A percentile compares a stretch with the other conserved stretches of the same genome.
phyloP scores from a whole-genome alignment of 2,888 invertebrate species.

The Xestoiulus laeticollis region DNA sequence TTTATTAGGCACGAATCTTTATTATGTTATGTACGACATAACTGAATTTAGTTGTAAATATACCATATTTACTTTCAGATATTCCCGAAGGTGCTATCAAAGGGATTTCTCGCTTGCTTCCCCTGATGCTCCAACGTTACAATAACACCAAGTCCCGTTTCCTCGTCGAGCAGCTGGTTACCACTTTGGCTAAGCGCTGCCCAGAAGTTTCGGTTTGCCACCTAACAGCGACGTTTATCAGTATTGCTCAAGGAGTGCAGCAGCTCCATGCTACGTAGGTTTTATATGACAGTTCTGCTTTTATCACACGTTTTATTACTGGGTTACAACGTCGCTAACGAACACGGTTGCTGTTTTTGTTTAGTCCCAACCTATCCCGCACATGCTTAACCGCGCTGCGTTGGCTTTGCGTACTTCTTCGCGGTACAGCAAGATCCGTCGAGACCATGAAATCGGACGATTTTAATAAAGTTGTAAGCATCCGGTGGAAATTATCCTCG shows the following conservation, averaged over 20 bases:
- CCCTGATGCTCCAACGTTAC: conserved; percentile 80
- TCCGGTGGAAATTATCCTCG: not conserved
- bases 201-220: conserved; percentile 76
- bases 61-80: conserved; percentile 71
- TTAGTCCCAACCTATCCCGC: conserved; percentile 53
- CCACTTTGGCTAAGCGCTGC: conserved; percentile 73
- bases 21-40: too few relatives aligned
- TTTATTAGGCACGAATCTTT: too few relatives aligned
- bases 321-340: conserved; percentile 45
- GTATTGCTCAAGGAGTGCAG: conserved; percentile 73
- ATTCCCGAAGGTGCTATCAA: conserved; percentile 80
- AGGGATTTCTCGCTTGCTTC: conserved; percentile 80
- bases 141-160: conserved; percentile 80
- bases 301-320: conserved; percentile 48
- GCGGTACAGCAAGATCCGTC: conserved; percentile 51
- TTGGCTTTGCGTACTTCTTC: conserved; percentile 52
- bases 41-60: too few relatives aligned
- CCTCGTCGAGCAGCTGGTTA: conserved; percentile 76
- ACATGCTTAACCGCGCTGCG: conserved; percentile 53
- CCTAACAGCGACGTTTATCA: conserved; percentile 72
- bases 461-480: conserved; percentile 56
- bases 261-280: conserved; percentile 75
- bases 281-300: conserved; percentile 58
- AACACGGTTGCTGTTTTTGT: conserved; percentile 46
- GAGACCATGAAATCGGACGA: conserved; percentile 52